Conservation (phyloP, 1,140 invertebrate genomes). For the Platorchestia sp. region DNA sequence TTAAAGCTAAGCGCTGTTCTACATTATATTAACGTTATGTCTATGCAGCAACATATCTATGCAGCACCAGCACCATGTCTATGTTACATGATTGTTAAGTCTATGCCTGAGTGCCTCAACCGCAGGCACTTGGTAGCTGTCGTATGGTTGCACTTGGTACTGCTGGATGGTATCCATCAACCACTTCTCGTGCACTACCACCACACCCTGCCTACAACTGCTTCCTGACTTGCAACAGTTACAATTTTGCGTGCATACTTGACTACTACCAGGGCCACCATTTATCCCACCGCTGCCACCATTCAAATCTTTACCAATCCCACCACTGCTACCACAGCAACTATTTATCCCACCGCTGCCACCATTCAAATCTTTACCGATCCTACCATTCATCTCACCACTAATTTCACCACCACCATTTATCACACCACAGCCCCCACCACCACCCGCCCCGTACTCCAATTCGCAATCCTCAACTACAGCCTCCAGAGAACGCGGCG, state of each 20-base stretch:
- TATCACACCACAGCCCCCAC: not conserved
- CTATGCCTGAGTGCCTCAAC: not conserved
- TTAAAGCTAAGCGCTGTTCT: too few species aligned
- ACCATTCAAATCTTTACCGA: too few species aligned
- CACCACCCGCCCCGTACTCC: not conserved
- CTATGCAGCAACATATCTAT: too few species aligned
- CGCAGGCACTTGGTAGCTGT: not conserved
- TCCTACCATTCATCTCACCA: not conserved
- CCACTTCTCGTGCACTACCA: slow-evolving; percentile 47
- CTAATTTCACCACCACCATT: not conserved
- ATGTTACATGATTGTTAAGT: not conserved
- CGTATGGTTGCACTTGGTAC: not conserved
- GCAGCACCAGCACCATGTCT: not conserved
- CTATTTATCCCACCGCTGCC: not conserved
- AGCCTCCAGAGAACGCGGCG: not conserved
- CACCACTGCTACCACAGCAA: not conserved
- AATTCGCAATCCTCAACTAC: not conserved
- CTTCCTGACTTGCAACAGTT: not conserved
- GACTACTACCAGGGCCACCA: not conserved
- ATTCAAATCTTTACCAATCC: too few species aligned
- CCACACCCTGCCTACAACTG: not conserved
- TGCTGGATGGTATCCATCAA: not conserved
- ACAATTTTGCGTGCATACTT: not conserved
- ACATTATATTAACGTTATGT: too few species aligned
- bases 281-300: too few species aligned